These are phyloP conservation scores for Rhysida immarginata DNA, from an alignment of 1,140 invertebrate genomes.

Conservation along the genomic window DNA sequence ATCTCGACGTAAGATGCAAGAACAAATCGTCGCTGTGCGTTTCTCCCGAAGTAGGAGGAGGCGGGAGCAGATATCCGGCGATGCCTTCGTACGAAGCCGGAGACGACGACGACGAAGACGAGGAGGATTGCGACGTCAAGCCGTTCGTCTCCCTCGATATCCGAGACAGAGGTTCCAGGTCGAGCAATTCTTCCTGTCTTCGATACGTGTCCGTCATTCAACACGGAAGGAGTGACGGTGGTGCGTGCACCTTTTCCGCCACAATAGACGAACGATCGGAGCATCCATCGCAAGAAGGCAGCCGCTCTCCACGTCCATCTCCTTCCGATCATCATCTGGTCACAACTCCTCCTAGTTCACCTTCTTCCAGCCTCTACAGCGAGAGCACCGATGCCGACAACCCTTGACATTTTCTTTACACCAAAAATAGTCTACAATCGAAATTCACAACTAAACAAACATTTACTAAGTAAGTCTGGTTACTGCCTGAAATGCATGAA, in stretches of 20 bases:
- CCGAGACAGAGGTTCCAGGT: too few relatives aligned
- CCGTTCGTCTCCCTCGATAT: not conserved
- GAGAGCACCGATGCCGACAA: not conserved
- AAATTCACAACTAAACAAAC: too few relatives aligned
- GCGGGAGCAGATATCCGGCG: not conserved
- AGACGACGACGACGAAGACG: not conserved
- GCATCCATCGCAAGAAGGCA: too few relatives aligned
- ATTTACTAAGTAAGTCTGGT: too few relatives aligned
- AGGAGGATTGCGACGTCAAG: conserved; percentile 2
- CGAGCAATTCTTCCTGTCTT: not conserved
- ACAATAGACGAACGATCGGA: too few relatives aligned
- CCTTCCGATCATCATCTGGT: not conserved
- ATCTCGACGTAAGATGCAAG: too few relatives aligned
- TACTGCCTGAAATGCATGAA: too few relatives aligned
- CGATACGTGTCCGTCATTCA: not conserved
- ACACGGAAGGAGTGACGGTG: not conserved
- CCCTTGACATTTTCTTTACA: too few relatives aligned
- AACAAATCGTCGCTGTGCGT: not conserved
- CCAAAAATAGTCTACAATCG: too few relatives aligned
- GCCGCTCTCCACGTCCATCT: too few relatives aligned
- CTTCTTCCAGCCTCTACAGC: conserved; percentile 6
- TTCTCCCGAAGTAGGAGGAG: not conserved
- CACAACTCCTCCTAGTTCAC: conserved; percentile 5
- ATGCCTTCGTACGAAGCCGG: not conserved
- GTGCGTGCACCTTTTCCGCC: too few relatives aligned